Conservation (phyloP, 1,140 invertebrate genomes). For the Hormaphis cornu region DNA sequence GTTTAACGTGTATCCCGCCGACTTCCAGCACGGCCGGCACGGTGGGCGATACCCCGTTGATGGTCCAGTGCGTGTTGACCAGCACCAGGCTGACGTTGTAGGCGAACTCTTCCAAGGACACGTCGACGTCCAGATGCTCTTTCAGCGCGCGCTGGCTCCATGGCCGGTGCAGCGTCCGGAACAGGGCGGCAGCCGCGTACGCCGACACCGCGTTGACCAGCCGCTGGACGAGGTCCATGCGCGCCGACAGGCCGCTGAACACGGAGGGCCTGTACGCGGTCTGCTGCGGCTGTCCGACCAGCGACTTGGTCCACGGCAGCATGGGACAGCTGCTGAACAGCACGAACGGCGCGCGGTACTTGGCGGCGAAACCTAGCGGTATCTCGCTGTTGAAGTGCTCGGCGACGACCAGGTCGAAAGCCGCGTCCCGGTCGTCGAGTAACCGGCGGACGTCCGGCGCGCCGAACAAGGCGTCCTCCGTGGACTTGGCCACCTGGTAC, state of each 20-base stretch:
- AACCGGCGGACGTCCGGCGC: neutral
- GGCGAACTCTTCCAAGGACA: constrained; percentile 45
- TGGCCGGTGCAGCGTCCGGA: neutral
- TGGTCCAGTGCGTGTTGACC: constrained; percentile 53
- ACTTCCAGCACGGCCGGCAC: constrained; percentile 56
- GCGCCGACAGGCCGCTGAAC: neutral
- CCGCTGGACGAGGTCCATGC: constrained; percentile 33
- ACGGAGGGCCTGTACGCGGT: constrained; percentile 34
- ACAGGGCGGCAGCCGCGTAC: neutral
- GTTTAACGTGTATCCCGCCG: constrained; percentile 54
- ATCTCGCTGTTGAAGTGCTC: constrained; percentile 38
- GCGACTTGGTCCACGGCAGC: constrained; percentile 51
- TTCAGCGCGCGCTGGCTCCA: neutral
- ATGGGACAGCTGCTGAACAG: constrained; percentile 47
- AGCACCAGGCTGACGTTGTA: constrained; percentile 52
- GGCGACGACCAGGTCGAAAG: constrained; percentile 40
- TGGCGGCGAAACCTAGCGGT: constrained; percentile 39
- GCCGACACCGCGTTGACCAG: constrained; percentile 24
- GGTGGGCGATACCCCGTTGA: constrained; percentile 49
- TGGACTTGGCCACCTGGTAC: neutral
- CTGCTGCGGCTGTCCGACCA: constrained; percentile 36
- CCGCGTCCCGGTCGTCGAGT: neutral
- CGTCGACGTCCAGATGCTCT: neutral
- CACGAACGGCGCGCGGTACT: constrained; percentile 47
- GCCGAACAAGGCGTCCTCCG: neutral